Percentiles rank a stretch among this genome's conserved stretches.
These are phyloP conservation scores for Trimorus sp. DNA, from an alignment of 2,888 invertebrate genomes.

Conservation along the genomic window DNA sequence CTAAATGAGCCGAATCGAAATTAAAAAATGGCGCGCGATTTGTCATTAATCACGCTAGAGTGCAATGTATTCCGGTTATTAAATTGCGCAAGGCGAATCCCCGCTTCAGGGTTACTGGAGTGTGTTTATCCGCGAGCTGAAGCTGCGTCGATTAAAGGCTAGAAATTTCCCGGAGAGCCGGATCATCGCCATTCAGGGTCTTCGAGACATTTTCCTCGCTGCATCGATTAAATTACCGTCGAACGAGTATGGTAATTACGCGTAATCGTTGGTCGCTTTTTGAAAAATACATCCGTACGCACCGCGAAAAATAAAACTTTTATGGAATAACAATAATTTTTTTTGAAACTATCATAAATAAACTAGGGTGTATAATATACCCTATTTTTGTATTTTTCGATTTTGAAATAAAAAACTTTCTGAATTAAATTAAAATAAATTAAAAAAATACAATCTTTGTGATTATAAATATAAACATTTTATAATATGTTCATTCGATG, in stretches of 20 bases:
- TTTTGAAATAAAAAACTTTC: no score
- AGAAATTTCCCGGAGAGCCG: slow-evolving; percentile 40
- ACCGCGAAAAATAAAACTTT: no score
- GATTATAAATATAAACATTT: no score
- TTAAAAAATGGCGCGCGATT: no score
- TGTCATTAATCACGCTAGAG: background rate
- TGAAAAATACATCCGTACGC: background rate
- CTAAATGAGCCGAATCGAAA: no score
- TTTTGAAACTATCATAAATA: no score
- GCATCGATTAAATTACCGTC: slow-evolving; percentile 26
- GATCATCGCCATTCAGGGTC: slow-evolving; percentile 42
- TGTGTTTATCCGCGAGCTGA: slow-evolving; percentile 28
- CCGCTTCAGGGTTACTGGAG: slow-evolving; percentile 36
- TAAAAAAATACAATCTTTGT: no score
- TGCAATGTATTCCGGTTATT: slow-evolving; percentile 40
- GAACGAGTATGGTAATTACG: slow-evolving; percentile 29
- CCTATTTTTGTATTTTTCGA: no score
- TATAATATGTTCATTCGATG: no score
- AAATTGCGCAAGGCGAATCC: slow-evolving; percentile 43
- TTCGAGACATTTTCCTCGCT: slow-evolving; percentile 28
- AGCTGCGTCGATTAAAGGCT: slow-evolving; percentile 39
- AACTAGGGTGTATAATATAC: no score
- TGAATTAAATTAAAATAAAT: no score
- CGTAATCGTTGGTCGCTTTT: slow-evolving; percentile 5
- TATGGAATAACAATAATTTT: no score